Evolutionary conservation across 1,140 invertebrate genomes (phyloP), one percentile per base, ranked within the genome.

Genomic region (Triops cancriformis): DNA sequence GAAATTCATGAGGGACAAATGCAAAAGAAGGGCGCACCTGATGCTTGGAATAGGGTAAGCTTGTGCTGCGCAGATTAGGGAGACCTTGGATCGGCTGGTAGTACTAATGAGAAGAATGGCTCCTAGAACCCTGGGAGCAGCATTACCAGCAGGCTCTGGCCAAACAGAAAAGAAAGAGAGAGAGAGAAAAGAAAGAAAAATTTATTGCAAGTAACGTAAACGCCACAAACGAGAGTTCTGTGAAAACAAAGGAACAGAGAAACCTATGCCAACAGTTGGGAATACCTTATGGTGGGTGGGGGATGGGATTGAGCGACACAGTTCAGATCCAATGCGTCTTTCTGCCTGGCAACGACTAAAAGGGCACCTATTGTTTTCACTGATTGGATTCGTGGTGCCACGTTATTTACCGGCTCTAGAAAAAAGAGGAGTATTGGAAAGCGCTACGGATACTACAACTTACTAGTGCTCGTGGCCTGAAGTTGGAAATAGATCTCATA

Each of bases 241-340:
- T 37, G 2, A 37, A 37, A 4, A 37, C 51, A 0, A 64, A 23
- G 6, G 3, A 64, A 45, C 11, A 6, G 0, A 64, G 23, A 18
- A 6, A 18, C 51, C 14, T 64, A 1, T 64, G 14, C 23, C 2
- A 1, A 18, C 18, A 18, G 14, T 18, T 12, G 3, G 51, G 18
- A 12, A 64, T 6, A 85, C 84, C 84, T 76, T 83, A 82, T 51
- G 82, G 80, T 42, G 80, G 80, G 42, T 84, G 80, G 76, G 80
- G 82, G 80, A 43, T 77, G 64, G 7, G 80, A 78, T 31, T 80
- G 80, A n/a, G 78, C 80, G 37, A 23, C 26, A 45, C 78, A 80
- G 23, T 42, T 18, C 76, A 80, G 74, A 1, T 78, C 64, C 51
- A 64, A 64, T 64, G 51, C 51, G 51, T 64, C 14, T 79, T 42